These are phyloP conservation scores for Apodemus speciosus DNA, from an alignment of 2,113 vertebrate species.

Conservation along the genomic window DNA sequence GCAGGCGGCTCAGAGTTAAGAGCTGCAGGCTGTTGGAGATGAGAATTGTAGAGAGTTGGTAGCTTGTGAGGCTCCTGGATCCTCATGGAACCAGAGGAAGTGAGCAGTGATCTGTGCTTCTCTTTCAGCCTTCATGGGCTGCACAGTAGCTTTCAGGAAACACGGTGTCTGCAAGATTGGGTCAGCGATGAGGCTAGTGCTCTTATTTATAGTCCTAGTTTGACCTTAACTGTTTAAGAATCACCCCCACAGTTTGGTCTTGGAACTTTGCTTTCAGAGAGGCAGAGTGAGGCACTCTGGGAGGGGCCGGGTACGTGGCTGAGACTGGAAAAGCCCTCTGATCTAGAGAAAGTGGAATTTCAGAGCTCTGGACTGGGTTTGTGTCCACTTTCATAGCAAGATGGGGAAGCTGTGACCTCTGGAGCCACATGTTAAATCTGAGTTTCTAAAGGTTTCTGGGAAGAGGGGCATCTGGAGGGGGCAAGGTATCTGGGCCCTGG, in stretches of 20 bases:
- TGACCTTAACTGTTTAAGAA: not conserved
- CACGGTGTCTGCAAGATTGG: not conserved
- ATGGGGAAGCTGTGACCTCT: not conserved
- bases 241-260: not conserved
- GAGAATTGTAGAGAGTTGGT: not conserved
- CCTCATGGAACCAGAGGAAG: not conserved
- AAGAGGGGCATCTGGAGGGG: not conserved
- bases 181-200: too few species aligned
- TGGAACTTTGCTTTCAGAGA: not conserved
- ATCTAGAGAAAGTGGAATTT: not conserved
- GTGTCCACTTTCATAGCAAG: not conserved
- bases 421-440: not conserved
- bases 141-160: not conserved
- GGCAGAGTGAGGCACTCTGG: not conserved
- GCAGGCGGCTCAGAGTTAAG: not conserved
- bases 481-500: not conserved
- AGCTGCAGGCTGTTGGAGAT: not conserved
- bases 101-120: not conserved
- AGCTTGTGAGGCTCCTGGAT: not conserved
- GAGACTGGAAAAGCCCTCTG: not conserved
- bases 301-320: not conserved
- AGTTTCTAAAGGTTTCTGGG: conserved; percentile 24
- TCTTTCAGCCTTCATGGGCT: not conserved
- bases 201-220: not conserved
- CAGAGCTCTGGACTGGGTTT: not conserved